These are phyloP conservation scores for Reticulitermes lucifugus DNA, from an alignment of 2,888 invertebrate species.

Conservation along the genomic window DNA sequence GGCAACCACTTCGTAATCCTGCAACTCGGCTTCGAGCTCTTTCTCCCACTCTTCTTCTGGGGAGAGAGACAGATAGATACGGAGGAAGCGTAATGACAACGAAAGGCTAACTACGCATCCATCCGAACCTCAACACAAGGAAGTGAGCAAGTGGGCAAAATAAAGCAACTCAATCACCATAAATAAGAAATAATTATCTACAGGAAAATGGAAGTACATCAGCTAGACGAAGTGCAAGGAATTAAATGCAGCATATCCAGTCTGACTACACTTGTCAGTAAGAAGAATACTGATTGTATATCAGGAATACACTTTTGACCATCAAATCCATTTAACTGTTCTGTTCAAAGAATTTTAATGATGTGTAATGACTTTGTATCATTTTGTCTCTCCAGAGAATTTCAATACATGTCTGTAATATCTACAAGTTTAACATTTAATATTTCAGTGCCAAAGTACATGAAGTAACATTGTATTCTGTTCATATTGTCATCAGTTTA, in stretches of 20 bases:
- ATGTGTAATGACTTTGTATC: neutral
- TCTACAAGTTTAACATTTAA: constrained; percentile 22
- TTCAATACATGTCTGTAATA: constrained; percentile 18
- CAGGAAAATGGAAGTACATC: constrained; percentile 16
- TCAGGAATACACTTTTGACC: neutral
- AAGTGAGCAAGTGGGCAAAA: constrained; percentile 28
- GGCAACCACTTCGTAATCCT: constrained; percentile 92
- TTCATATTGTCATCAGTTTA: constrained; percentile 48
- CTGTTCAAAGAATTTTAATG: neutral
- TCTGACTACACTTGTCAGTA: constrained; percentile 9
- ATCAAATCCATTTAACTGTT: constrained; percentile 6
- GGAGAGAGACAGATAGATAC: constrained; percentile 60
- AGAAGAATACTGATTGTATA: constrained; percentile 9
- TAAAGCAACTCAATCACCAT: constrained; percentile 22
- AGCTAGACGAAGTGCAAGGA: neutral
- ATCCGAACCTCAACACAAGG: constrained; percentile 16
- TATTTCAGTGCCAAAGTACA: constrained; percentile 22
- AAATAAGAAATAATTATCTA: constrained; percentile 22
- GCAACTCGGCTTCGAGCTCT: constrained; percentile 93
- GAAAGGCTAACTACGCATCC: constrained; percentile 42
- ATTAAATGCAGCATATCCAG: neutral
- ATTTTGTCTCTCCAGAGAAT: neutral
- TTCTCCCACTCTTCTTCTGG: constrained; percentile 94
- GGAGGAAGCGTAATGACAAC: constrained; percentile 56
- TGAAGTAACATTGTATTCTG: constrained; percentile 44